Evolutionary conservation across 2,113 vertebrate species (phyloP).

Genomic region (Baryphthengus martii): DNA sequence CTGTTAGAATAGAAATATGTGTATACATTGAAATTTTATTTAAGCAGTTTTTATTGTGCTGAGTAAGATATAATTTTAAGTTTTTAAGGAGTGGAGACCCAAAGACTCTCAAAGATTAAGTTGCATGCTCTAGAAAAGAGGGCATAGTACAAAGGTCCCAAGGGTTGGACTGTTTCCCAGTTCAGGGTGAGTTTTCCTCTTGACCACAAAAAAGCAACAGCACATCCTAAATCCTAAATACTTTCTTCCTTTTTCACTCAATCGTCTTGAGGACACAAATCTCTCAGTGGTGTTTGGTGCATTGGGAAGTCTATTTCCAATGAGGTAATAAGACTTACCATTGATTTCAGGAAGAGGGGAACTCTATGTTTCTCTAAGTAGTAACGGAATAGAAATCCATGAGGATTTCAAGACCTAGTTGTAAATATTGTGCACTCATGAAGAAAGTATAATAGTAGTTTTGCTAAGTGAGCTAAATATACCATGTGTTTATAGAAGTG

Average conservation of each 20-base stretch:
- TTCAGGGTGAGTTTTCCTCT: not conserved
- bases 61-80: not conserved
- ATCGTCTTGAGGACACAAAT: not conserved
- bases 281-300: not conserved
- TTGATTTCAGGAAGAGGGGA: not conserved
- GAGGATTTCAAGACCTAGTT: not conserved
- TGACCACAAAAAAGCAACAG: not conserved
- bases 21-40: not conserved
- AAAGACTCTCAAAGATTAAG: not conserved
- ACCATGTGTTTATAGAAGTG: not conserved
- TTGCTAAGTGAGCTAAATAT: not conserved
- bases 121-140: not conserved
- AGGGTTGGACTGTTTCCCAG: not conserved
- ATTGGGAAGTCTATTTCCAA: not conserved
- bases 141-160: not conserved
- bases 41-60: not conserved
- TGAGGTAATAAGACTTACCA: not conserved
- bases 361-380: not conserved
- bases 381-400: not conserved
- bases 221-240: not conserved
- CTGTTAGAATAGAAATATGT: not conserved
- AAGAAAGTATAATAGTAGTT: not conserved
- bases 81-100: conserved; percentile 1
- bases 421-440: not conserved
- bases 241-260: not conserved